Evolutionary conservation across 2,113 vertebrate genomes (phyloP).

Genomic region (Rhegmatorhina hoffmannsi): DNA sequence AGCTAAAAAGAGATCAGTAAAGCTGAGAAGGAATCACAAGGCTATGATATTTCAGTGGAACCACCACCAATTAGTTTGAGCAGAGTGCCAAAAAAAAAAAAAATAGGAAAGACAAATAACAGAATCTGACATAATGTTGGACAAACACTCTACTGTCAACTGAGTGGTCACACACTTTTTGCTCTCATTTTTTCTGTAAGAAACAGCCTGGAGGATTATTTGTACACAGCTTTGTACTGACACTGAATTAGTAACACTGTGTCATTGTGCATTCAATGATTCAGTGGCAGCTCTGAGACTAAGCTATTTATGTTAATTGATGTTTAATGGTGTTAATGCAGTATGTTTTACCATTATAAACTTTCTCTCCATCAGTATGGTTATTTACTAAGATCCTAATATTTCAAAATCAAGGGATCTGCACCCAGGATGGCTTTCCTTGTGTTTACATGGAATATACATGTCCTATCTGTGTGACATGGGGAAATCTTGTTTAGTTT

Average conservation of each 20-base stretch:
- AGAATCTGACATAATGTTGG: slow-evolving; percentile 50
- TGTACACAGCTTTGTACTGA: slow-evolving; percentile 52
- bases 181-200: slow-evolving; percentile 51
- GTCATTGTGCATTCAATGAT: slow-evolving; percentile 46
- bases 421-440: not conserved
- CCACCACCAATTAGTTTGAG: slow-evolving; percentile 65
- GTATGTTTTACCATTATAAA: slow-evolving; percentile 56
- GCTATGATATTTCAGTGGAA: slow-evolving; percentile 58
- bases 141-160: slow-evolving; percentile 58
- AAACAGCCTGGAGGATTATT: slow-evolving; percentile 57
- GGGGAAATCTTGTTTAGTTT: not conserved
- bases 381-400: slow-evolving; percentile 17
- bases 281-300: slow-evolving; percentile 57
- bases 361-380: slow-evolving; percentile 16
- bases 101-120: slow-evolving; percentile 20
- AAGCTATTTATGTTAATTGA: slow-evolving; percentile 66
- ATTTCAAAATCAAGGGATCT: slow-evolving; percentile 14
- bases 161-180: slow-evolving; percentile 75
- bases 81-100: not conserved
- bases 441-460: not conserved
- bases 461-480: not conserved
- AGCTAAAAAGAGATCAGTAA: slow-evolving; percentile 53
- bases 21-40: slow-evolving; percentile 61
- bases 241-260: slow-evolving; percentile 64
- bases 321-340: slow-evolving; percentile 58